Evolutionary conservation across 2,797 vertebrate species (phyloP).

Genomic region (Sebastes trivittatus): DNA sequence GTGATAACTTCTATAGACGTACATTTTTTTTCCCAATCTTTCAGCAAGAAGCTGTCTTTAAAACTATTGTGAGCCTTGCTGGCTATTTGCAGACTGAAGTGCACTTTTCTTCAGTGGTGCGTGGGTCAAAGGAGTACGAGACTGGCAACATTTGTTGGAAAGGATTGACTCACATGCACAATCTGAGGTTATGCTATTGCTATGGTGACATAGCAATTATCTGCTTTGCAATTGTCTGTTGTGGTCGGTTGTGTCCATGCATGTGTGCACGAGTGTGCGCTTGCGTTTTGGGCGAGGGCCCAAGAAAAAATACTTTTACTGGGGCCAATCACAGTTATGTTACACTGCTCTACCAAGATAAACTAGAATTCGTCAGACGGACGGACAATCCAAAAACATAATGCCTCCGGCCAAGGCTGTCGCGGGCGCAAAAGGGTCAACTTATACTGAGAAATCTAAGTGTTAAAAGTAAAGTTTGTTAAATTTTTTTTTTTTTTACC

Average conservation of each 20-base stretch:
- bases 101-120: background rate
- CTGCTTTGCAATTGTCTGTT: background rate
- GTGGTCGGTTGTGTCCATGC: background rate
- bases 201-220: too few relatives aligned
- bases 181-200: background rate
- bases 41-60: too few relatives aligned
- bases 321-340: background rate
- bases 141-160: background rate
- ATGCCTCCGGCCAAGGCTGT: too few relatives aligned
- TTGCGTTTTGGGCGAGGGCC: background rate
- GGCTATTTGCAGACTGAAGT: background rate
- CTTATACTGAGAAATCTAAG: background rate
- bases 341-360: background rate
- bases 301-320: background rate
- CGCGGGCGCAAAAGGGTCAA: background rate
- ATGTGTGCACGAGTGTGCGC: background rate
- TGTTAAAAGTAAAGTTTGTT: background rate
- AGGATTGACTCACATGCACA: background rate
- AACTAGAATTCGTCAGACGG: too few relatives aligned
- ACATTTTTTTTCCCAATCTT: too few relatives aligned
- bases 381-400: too few relatives aligned
- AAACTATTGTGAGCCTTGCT: background rate
- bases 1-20: too few relatives aligned
- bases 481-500: background rate
- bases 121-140: background rate